Evolutionary conservation across 2,888 invertebrate genomes (phyloP).

Genomic region (Synanthedon andrenaeformis): DNA sequence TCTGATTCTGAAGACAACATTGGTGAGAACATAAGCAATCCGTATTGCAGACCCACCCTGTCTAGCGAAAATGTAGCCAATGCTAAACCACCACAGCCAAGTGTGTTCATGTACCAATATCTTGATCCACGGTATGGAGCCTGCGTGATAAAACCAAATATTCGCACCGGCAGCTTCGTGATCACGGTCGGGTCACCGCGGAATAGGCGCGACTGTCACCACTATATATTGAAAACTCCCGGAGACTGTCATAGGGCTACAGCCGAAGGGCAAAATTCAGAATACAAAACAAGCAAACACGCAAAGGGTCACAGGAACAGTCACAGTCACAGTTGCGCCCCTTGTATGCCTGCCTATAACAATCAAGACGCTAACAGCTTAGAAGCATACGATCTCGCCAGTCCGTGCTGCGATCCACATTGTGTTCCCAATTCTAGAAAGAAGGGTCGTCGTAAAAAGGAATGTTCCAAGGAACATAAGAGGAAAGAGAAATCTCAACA

Average conservation of each 20-base stretch:
- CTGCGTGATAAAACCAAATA: conserved; percentile 76
- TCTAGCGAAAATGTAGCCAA: conserved; percentile 83
- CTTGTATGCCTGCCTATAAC: conserved; percentile 75
- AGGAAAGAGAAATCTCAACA: conserved; percentile 72
- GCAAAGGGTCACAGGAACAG: conserved; percentile 41
- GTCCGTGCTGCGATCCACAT: conserved; percentile 88
- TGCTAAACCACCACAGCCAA: conserved; percentile 51
- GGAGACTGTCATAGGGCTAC: conserved; percentile 44
- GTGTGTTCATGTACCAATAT: conserved; percentile 75
- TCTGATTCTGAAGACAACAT: conserved; percentile 54
- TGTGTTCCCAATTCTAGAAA: conserved; percentile 78
- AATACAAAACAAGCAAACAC: conserved; percentile 43
- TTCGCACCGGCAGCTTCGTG: conserved; percentile 77
- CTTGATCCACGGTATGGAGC: conserved; percentile 78
- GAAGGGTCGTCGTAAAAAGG: conserved; percentile 66
- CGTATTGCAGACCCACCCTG: conserved; percentile 81
- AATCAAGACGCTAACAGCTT: conserved; percentile 82
- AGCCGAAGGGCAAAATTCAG: conserved; percentile 18
- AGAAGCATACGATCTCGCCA: conserved; percentile 88
- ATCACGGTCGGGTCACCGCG: conserved; percentile 78
- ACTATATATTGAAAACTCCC: conserved; percentile 72
- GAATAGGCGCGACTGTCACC: conserved; percentile 75
- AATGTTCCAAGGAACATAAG: conserved; percentile 73
- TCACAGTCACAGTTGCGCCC: conserved; percentile 75
- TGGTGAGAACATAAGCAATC: conserved; percentile 63